A percentile compares a stretch with the other conserved stretches of the same genome.
Evolutionary conservation across 2,797 vertebrate species (phyloP).

Genomic region (Squalus acanthias): DNA sequence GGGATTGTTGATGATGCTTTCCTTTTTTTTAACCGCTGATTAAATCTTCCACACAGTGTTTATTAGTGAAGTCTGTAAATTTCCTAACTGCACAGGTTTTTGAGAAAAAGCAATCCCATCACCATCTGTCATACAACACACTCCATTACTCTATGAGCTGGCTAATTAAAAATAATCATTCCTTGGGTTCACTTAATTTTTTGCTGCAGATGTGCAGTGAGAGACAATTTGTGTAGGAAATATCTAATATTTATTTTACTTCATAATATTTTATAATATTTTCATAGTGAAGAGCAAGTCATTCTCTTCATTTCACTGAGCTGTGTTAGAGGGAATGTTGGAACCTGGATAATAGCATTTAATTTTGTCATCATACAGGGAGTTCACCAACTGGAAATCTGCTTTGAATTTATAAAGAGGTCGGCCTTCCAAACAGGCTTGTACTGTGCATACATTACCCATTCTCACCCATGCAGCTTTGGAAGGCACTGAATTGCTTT

Average conservation of each 20-base stretch:
- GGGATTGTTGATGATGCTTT: not conserved
- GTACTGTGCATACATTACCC: not conserved
- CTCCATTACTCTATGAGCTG: constrained; percentile 6
- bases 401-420: not conserved
- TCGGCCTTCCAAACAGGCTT: not conserved
- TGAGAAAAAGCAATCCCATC: not conserved
- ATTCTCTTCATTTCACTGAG: not conserved
- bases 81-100: constrained; percentile 25
- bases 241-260: constrained; percentile 28
- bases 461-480: not conserved
- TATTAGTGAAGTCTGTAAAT: constrained; percentile 22
- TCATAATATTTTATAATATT: not conserved
- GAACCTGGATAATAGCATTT: not conserved
- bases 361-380: not conserved
- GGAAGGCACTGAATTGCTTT: not conserved
- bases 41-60: not conserved
- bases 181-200: constrained; percentile 22
- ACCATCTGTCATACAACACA: constrained; percentile 37
- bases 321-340: constrained; percentile 6
- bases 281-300: not conserved
- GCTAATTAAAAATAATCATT: constrained; percentile 35
- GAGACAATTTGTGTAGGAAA: constrained; percentile 26
- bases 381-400: not conserved
- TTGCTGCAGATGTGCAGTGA: constrained; percentile 16
- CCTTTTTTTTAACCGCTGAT: not conserved